Evolutionary conservation across 2,113 vertebrate genomes (phyloP).

Genomic region (Lethenteron reissneri): DNA sequence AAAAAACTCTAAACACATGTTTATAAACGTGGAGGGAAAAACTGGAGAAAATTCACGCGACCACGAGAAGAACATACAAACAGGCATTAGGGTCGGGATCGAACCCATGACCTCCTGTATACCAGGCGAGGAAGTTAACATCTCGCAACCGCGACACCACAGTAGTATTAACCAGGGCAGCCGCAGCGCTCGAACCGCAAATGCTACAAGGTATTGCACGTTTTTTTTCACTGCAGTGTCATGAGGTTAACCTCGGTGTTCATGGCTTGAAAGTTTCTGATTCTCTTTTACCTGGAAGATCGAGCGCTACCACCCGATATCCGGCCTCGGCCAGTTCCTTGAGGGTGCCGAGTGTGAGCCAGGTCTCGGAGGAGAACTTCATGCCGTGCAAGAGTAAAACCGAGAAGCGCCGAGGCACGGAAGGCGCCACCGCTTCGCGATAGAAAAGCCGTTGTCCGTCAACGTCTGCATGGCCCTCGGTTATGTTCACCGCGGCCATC

Average conservation of each 20-base stretch:
- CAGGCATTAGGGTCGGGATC: no score
- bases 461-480: slow-evolving; percentile 27
- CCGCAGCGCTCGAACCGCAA: not conserved
- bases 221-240: not conserved
- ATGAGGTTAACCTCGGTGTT: not conserved
- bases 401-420: slow-evolving; percentile 16
- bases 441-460: slow-evolving; percentile 50
- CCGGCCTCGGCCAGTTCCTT: slow-evolving; percentile 39
- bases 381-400: slow-evolving; percentile 73
- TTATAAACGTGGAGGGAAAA: no score
- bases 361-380: slow-evolving; percentile 68
- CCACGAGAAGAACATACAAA: no score
- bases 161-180: not conserved
- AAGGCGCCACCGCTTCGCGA: slow-evolving; percentile 26
- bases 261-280: not conserved
- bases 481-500: slow-evolving; percentile 31
- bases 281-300: slow-evolving; percentile 49
- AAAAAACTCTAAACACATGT: no score
- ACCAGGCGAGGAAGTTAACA: not conserved
- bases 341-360: slow-evolving; percentile 49
- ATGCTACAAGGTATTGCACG: not conserved
- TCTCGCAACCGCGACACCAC: not conserved
- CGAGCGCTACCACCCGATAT: slow-evolving; percentile 51
- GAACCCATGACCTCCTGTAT: not conserved
- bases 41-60: no score